A percentile compares a stretch with the other conserved stretches of the same genome.
These are phyloP conservation scores for Callaeas wilsoni DNA, from an alignment of 2,113 vertebrate species.

Conservation along the genomic window DNA sequence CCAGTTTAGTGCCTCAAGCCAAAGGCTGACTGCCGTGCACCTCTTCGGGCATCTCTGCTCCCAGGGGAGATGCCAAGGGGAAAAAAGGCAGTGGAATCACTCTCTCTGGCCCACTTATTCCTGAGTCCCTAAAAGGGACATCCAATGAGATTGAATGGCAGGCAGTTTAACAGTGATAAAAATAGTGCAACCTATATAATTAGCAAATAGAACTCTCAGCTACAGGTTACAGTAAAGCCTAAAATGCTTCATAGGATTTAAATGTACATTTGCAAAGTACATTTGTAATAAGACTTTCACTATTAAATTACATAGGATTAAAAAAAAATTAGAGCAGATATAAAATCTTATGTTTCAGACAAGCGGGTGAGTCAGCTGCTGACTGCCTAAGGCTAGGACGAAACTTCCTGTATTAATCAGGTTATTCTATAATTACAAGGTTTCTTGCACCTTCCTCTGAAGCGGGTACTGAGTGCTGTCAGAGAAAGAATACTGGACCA, in stretches of 20 bases:
- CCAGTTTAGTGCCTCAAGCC: not conserved
- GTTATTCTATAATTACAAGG: constrained; percentile 64
- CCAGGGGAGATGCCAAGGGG: not conserved
- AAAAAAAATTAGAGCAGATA: constrained; percentile 36
- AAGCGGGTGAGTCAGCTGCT: constrained; percentile 59
- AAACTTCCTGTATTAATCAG: constrained; percentile 67
- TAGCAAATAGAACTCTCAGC: constrained; percentile 44
- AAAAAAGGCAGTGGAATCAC: not conserved
- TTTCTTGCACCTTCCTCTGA: constrained; percentile 62
- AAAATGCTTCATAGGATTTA: constrained; percentile 19
- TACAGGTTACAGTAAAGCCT: constrained; percentile 33
- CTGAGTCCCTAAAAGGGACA: constrained; percentile 16
- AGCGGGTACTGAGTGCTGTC: constrained; percentile 3
- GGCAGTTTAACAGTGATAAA: constrained; percentile 51
- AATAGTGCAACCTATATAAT: constrained; percentile 64
- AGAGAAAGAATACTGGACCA: constrained; percentile 32
- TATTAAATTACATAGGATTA: not conserved
- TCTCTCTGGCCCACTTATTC: constrained; percentile 48
- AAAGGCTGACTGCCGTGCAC: not conserved
- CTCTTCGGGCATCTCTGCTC: not conserved
- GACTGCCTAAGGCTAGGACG: constrained; percentile 59
- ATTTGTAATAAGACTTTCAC: not conserved
- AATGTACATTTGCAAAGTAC: not conserved
- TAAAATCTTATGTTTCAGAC: constrained; percentile 42
- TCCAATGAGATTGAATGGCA: constrained; percentile 54